Evolutionary conservation across 2,113 vertebrate species (phyloP).

Genomic region (Addax nasomaculatus): DNA sequence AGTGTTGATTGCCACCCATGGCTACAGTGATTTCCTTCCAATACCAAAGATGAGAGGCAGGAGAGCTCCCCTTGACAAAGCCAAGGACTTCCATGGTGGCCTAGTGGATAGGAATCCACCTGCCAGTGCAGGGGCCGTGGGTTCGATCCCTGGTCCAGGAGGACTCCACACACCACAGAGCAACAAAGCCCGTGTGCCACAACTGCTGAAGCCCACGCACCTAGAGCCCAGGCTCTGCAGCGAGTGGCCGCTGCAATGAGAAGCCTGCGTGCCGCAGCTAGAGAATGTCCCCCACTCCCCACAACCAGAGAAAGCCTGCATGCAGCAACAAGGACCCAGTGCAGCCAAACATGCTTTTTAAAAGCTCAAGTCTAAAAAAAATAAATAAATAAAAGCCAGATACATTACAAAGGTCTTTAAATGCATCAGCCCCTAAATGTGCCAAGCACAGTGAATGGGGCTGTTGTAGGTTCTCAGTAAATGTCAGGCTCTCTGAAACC

Average conservation of each 20-base stretch:
- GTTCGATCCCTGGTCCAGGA: neutral
- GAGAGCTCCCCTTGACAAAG: neutral
- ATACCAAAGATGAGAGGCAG: neutral
- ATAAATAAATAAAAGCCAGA: neutral
- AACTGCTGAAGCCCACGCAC: neutral
- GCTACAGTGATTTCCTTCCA: neutral
- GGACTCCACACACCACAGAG: neutral
- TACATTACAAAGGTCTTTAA: neutral
- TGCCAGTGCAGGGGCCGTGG: neutral
- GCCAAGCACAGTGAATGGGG: fast-evolving
- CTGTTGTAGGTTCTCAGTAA: neutral
- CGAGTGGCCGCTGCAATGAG: neutral
- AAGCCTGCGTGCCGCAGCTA: neutral
- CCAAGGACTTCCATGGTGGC: neutral
- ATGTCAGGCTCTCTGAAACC: neutral
- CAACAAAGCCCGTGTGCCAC: fast-evolving
- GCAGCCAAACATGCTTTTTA: neutral
- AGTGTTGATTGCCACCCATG: neutral
- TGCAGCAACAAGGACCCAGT: neutral
- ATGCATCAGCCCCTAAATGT: neutral
- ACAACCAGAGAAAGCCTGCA: neutral
- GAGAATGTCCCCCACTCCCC: neutral
- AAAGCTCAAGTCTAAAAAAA: neutral
- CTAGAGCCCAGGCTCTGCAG: neutral
- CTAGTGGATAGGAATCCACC: neutral